These are phyloP conservation scores for Danio kyathit DNA, from an alignment of 2,797 vertebrate species.

Conservation along the genomic window DNA sequence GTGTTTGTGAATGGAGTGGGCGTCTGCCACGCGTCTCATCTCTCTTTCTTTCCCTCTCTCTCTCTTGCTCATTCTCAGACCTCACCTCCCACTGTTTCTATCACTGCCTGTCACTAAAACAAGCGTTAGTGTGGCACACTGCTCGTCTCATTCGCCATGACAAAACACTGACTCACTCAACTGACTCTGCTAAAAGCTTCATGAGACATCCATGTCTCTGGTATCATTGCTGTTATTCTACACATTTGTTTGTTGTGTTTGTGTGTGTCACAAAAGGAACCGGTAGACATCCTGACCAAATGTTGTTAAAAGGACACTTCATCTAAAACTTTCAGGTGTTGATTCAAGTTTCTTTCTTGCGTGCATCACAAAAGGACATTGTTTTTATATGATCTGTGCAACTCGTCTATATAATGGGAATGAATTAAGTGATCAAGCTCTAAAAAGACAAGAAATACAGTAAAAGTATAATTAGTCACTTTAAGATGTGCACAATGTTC, in stretches of 20 bases:
- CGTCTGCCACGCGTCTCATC: constrained; percentile 50
- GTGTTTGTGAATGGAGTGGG: constrained; percentile 65
- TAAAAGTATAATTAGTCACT: too few relatives aligned
- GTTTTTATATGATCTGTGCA: too few relatives aligned
- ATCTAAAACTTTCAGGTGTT: too few relatives aligned
- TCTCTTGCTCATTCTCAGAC: background rate
- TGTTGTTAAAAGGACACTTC: background rate
- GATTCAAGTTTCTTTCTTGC: too few relatives aligned
- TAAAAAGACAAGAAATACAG: too few relatives aligned
- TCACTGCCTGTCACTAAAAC: constrained; percentile 44
- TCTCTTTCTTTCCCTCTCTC: constrained; percentile 3
- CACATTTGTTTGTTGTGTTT: constrained; percentile 16
- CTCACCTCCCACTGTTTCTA: constrained; percentile 36
- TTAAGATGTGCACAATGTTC: too few relatives aligned
- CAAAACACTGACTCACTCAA: constrained; percentile 44
- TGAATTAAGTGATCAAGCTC: too few relatives aligned
- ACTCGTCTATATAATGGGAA: too few relatives aligned
- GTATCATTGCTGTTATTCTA: constrained; percentile 37
- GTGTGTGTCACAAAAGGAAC: constrained; percentile 22
- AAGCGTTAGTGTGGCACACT: constrained; percentile 19
- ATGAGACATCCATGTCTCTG: constrained; percentile 21
- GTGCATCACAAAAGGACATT: too few relatives aligned
- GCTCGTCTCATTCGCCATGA: constrained; percentile 28
- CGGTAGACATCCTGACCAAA: background rate
- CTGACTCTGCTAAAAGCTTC: constrained; percentile 45